phyloP scores from a whole-genome alignment of 1,140 invertebrate species.

The Leptinotarsa defecta region DNA sequence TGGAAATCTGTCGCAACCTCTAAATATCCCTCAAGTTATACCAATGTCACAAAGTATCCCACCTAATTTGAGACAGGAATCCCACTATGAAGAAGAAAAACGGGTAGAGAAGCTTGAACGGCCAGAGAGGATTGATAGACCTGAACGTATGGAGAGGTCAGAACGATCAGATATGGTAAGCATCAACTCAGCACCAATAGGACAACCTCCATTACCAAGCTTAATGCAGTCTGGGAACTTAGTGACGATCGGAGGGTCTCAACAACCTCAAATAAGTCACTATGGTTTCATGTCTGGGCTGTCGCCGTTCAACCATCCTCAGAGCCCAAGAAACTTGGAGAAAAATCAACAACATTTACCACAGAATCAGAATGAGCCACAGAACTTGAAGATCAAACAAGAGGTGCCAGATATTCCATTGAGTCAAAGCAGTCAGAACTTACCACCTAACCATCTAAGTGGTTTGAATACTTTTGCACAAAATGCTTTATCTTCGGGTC shows the following conservation, averaged over 20 bases:
- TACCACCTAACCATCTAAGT: conserved; percentile 22
- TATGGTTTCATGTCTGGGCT: conserved; percentile 61
- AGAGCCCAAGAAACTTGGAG: conserved; percentile 42
- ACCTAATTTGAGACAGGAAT: conserved; percentile 27
- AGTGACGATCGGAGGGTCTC: conserved; percentile 61
- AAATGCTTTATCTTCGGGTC: conserved; percentile 17
- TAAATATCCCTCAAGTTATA: conserved; percentile 57
- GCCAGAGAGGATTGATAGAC: conserved; percentile 57
- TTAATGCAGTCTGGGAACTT: conserved; percentile 62
- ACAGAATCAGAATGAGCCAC: conserved; percentile 66
- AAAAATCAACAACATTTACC: conserved; percentile 29
- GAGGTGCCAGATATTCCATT: conserved; percentile 62
- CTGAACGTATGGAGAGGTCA: conserved; percentile 53
- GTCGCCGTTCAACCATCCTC: conserved; percentile 39
- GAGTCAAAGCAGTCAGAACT: conserved; percentile 11
- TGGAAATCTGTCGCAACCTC: conserved; percentile 51
- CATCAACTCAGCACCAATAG: conserved; percentile 58
- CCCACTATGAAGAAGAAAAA: conserved; percentile 48
- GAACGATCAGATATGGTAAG: conserved; percentile 55
- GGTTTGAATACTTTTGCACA: conserved; percentile 35
- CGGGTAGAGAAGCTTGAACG: conserved; percentile 56
- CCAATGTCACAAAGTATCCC: conserved; percentile 50
- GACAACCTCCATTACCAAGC: conserved; percentile 60
- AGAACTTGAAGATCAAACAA: conserved; percentile 81
- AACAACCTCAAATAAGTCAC: conserved; percentile 52